Percentiles rank a stretch among this genome's conserved stretches.
Evolutionary conservation across 1,140 invertebrate genomes (phyloP).

Genomic region (Musca domestica): DNA sequence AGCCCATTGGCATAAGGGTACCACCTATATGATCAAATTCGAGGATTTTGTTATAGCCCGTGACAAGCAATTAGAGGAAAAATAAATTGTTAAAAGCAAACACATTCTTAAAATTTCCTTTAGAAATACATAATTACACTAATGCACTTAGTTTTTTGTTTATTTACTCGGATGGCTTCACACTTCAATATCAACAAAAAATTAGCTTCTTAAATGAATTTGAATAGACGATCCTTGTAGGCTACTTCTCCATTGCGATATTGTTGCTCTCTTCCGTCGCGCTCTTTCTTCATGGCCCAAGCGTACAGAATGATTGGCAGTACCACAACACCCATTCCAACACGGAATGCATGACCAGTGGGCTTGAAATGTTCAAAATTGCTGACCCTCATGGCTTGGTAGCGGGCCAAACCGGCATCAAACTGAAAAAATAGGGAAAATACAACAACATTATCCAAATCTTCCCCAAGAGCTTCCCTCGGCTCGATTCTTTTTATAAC

Average conservation of each 20-base stretch:
- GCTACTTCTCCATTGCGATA: conserved; percentile 67
- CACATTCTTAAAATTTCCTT: conserved; percentile 23
- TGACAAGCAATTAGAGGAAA: conserved; percentile 90
- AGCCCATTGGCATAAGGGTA: conserved; percentile 98
- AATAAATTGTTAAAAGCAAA: conserved; percentile 62
- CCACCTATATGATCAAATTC: conserved; percentile 99
- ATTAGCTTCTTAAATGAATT: conserved; percentile 56
- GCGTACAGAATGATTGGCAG: conserved; percentile 60
- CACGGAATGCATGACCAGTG: conserved; percentile 59
- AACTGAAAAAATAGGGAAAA: conserved; percentile 61
- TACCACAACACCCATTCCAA: conserved; percentile 58
- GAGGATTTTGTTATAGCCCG: conserved; percentile 90
- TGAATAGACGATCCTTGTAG: conserved; percentile 67
- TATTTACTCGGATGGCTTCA: not conserved
- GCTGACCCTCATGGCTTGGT: conserved; percentile 64
- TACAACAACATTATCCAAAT: not conserved
- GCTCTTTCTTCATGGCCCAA: conserved; percentile 57
- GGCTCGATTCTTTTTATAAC: conserved; percentile 4
- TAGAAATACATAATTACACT: conserved; percentile 24
- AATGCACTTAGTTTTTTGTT: conserved; percentile 22
- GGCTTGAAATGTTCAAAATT: conserved; percentile 68
- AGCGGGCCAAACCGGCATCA: conserved; percentile 71
- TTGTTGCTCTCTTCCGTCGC: conserved; percentile 59
- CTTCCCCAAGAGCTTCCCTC: no score
- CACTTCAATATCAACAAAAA: not conserved